phyloP scores from a whole-genome alignment of 2,797 vertebrate species.

The Harpagifer antarcticus region DNA sequence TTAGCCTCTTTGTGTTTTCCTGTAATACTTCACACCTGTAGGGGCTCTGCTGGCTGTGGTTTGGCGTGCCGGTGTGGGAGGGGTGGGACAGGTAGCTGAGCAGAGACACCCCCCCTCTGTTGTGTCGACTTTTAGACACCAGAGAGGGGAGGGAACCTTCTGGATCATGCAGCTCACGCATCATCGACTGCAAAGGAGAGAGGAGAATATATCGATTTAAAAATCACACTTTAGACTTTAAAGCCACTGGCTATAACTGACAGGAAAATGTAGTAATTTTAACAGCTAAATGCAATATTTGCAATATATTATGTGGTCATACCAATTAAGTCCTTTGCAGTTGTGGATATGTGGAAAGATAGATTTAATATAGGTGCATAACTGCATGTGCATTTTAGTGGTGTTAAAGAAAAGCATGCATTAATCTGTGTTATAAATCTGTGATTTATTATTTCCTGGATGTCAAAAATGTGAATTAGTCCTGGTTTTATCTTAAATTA shows the following conservation, averaged over 20 bases:
- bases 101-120: slow-evolving; percentile 85
- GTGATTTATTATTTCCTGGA: too few species aligned
- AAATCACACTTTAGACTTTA: neutral
- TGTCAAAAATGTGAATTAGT: too few species aligned
- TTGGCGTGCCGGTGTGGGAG: neutral
- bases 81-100: slow-evolving; percentile 88
- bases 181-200: slow-evolving; percentile 80
- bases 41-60: slow-evolving; percentile 26
- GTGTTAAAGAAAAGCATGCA: too few species aligned
- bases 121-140: slow-evolving; percentile 47
- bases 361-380: neutral
- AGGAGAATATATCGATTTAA: neutral
- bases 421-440: too few species aligned
- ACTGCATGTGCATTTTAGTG: too few species aligned
- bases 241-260: neutral
- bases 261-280: too few species aligned
- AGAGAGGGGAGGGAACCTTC: slow-evolving; percentile 77
- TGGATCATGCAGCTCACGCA: slow-evolving; percentile 83
- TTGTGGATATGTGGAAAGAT: neutral
- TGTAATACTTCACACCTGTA: slow-evolving; percentile 31
- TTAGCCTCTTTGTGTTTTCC: too few species aligned
- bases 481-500: too few species aligned
- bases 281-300: too few species aligned
- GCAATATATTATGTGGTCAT: too few species aligned
- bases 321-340: neutral